Base-by-base conservation (phyloP, 2,888 invertebrate species). In the Mallateleia sp. region DNA sequence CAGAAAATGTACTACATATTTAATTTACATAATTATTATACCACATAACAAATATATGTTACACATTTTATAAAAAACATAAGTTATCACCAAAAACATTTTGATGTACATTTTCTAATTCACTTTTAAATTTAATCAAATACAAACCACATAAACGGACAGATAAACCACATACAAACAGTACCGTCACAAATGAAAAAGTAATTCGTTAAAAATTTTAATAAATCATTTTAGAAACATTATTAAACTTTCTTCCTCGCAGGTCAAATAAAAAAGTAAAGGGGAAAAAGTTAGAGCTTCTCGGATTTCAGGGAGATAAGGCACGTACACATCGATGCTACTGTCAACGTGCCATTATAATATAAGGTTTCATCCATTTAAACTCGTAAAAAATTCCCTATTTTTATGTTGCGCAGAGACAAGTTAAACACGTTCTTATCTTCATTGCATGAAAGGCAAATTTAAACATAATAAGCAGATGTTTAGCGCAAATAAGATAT, bases 351-450 rank as follows among this genome's bases (percentile, higher is more conserved):
- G 56, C 80, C 72, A 80, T 80, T 80, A 80, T 72, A 64, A 80
- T 80, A 80, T 80, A 80, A 64, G 64, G 80, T 80, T 80, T 71
- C 72, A 80, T 80, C 80, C 72, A 71, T 72, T 80, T 71, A 72
- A 80, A 72, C 80, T 71, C 72, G 56, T 62, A 64, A 80, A 80
- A 72, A 80, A 32, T 32, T 38, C 18, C n/a, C 52, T 56, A 28
- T 72, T 80, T 71, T 45, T 64, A 38, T 56, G 64, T 45, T 25
- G 45, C 18, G 64, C 64, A 24, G 32, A 80, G 71, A 71, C 25
- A 71, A 79, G 79, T 60, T 69, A 79, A 69, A 67, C 67, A 78
- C 34, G 50, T n/a, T 54, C 66, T 60, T 69, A 54, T 79, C 79
- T 69, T 47, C 32, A 50, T 67, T 45, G 24, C 47, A 18, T 14